phyloP scores from a whole-genome alignment of 1,140 invertebrate genomes.

The Polyergus mexicanus region DNA sequence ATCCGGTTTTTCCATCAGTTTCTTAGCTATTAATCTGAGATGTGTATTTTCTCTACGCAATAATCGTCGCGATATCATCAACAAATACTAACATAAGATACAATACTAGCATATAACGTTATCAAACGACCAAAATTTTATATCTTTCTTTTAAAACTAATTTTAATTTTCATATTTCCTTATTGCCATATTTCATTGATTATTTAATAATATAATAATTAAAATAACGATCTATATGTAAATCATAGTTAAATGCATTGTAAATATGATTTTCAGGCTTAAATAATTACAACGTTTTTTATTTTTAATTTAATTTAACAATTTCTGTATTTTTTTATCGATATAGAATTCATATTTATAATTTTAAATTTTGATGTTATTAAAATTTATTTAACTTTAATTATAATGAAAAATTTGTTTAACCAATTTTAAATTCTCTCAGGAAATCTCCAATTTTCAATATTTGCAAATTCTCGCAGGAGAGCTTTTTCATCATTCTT shows the following conservation, averaged over 20 bases:
- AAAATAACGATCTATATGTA: background rate
- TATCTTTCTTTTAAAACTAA: background rate
- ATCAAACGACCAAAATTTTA: slow-evolving; percentile 7
- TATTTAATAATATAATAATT: slow-evolving; percentile 6
- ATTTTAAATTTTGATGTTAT: no score
- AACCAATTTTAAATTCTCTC: background rate
- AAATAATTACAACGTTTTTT: background rate
- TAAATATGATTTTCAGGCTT: background rate
- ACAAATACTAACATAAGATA: background rate
- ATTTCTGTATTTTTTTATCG: background rate
- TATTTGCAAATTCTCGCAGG: background rate
- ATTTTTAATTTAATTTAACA: background rate
- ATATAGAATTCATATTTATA: background rate
- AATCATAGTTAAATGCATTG: background rate
- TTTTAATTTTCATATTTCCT: background rate
- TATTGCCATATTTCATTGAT: background rate
- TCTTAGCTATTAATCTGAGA: background rate
- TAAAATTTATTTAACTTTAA: background rate
- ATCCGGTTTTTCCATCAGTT: background rate
- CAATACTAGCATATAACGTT: background rate
- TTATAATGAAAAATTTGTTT: background rate
- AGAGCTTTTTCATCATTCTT: background rate
- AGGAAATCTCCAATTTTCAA: background rate
- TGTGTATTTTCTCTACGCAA: background rate
- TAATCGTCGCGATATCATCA: slow-evolving; percentile 21